Conservation (phyloP, 2,113 vertebrate genomes). For the Chaenocephalus aceratus region DNA sequence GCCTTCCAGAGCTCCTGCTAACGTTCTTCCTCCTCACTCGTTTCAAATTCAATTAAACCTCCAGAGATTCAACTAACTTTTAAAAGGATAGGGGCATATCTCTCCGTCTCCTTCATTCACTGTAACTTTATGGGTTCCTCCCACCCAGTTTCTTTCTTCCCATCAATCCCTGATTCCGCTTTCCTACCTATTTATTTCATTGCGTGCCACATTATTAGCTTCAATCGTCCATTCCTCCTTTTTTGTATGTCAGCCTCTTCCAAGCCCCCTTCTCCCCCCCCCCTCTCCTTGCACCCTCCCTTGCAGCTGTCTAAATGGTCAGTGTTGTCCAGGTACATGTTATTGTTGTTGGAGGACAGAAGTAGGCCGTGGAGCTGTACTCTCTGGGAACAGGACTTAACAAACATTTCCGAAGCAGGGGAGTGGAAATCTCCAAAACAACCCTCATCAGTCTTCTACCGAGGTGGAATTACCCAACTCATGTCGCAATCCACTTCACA, state of each 20-base stretch:
- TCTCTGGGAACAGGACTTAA: slow-evolving; percentile 71
- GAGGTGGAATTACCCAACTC: slow-evolving; percentile 47
- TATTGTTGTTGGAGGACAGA: slow-evolving; percentile 74
- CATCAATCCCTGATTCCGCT: slow-evolving; percentile 40
- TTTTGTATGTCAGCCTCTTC: slow-evolving; percentile 38
- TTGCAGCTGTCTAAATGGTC: slow-evolving; percentile 75
- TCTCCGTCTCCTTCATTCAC: slow-evolving; percentile 72
- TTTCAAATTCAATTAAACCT: slow-evolving; percentile 84
- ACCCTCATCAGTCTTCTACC: slow-evolving; percentile 59
- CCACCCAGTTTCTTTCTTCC: slow-evolving; percentile 39
- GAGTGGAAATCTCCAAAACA: slow-evolving; percentile 57
- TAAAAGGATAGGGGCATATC: slow-evolving; percentile 75
- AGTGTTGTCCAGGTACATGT: slow-evolving; percentile 72
- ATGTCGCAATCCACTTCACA: slow-evolving; percentile 26
- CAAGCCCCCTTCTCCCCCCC: not conserved
- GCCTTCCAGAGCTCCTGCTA: slow-evolving; percentile 68
- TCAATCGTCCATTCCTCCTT: slow-evolving; percentile 34
- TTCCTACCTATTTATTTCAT: slow-evolving; percentile 37
- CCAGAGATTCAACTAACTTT: slow-evolving; percentile 82
- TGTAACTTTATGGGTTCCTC: slow-evolving; percentile 66
- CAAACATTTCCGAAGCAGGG: slow-evolving; percentile 47
- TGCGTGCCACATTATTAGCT: slow-evolving; percentile 54
- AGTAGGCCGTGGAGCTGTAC: slow-evolving; percentile 58
- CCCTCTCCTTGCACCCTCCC: slow-evolving; percentile 20
- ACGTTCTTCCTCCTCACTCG: slow-evolving; percentile 71